Evolutionary conservation across 2,797 vertebrate genomes (phyloP).

Genomic region (Aulostomus chinensis): DNA sequence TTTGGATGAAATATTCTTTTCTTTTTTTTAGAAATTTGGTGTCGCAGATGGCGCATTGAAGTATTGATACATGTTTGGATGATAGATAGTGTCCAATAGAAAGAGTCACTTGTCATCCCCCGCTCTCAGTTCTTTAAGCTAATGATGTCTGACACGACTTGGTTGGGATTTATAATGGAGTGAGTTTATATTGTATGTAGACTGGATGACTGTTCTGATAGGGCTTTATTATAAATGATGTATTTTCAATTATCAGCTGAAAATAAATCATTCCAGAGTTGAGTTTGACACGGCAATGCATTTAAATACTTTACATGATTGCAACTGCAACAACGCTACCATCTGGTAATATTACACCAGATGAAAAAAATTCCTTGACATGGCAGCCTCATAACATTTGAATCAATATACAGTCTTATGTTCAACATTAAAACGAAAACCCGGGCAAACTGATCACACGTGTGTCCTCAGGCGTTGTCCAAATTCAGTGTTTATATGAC

Average conservation of each 20-base stretch:
- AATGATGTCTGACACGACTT: constrained; percentile 8
- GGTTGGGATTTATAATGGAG: no score
- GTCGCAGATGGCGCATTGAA: background rate
- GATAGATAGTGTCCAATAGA: no score
- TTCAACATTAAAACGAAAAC: background rate
- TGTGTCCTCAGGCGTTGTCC: constrained; percentile 3
- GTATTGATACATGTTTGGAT: background rate
- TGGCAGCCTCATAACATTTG: no score
- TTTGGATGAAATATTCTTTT: background rate
- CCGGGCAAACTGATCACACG: background rate
- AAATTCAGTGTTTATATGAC: constrained; percentile 16
- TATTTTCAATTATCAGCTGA: constrained; percentile 29
- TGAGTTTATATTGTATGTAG: no score
- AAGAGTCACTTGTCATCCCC: no score
- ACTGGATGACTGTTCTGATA: background rate
- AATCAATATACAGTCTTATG: no score
- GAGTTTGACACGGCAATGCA: background rate
- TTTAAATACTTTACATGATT: no score
- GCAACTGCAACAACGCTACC: no score
- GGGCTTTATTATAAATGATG: constrained; percentile 16
- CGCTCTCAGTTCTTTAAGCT: constrained; percentile 1
- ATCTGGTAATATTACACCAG: no score
- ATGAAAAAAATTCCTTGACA: no score
- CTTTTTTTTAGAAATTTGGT: background rate
- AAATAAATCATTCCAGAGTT: background rate